Evolutionary conservation across 2,888 invertebrate species (phyloP).

Genomic region (Tanytarsus gracilentus): DNA sequence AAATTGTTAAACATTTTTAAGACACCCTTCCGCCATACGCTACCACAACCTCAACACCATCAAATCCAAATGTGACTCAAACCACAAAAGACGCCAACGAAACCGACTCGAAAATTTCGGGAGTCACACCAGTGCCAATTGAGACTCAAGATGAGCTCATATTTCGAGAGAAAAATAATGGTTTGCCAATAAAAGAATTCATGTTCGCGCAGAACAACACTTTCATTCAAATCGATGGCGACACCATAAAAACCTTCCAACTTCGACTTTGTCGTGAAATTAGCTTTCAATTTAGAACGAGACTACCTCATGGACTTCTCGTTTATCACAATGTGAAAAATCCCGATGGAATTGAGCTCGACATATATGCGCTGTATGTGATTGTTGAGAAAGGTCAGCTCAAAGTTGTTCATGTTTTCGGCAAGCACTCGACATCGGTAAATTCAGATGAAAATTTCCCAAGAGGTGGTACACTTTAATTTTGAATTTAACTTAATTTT

Average conservation of each 20-base stretch:
- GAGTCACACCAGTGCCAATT: slow-evolving; percentile 55
- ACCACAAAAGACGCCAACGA: slow-evolving; percentile 37
- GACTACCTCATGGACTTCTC: slow-evolving; percentile 76
- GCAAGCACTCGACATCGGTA: slow-evolving; percentile 64
- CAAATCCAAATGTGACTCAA: slow-evolving; percentile 44
- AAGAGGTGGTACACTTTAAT: too few species aligned
- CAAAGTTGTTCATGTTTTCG: slow-evolving; percentile 86
- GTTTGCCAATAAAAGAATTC: slow-evolving; percentile 64
- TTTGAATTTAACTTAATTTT: too few species aligned
- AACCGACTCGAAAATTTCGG: slow-evolving; percentile 33
- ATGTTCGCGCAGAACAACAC: slow-evolving; percentile 88
- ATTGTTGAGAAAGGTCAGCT: slow-evolving; percentile 87
- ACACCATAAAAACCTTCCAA: slow-evolving; percentile 81
- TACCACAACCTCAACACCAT: slow-evolving; percentile 46
- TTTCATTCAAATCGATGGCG: slow-evolving; percentile 83
- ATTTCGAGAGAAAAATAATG: slow-evolving; percentile 67
- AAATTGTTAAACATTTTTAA: slow-evolving; percentile 32
- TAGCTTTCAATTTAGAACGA: slow-evolving; percentile 79
- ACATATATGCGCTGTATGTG: slow-evolving; percentile 82
- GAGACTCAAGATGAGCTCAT: slow-evolving; percentile 68
- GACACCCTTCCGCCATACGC: slow-evolving; percentile 50
- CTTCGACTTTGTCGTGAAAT: slow-evolving; percentile 80
- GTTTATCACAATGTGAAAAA: slow-evolving; percentile 88
- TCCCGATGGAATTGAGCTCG: slow-evolving; percentile 65
- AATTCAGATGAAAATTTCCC: too few species aligned